These are phyloP conservation scores for Falco biarmicus DNA, from an alignment of 2,797 vertebrate genomes.

Conservation along the genomic window DNA sequence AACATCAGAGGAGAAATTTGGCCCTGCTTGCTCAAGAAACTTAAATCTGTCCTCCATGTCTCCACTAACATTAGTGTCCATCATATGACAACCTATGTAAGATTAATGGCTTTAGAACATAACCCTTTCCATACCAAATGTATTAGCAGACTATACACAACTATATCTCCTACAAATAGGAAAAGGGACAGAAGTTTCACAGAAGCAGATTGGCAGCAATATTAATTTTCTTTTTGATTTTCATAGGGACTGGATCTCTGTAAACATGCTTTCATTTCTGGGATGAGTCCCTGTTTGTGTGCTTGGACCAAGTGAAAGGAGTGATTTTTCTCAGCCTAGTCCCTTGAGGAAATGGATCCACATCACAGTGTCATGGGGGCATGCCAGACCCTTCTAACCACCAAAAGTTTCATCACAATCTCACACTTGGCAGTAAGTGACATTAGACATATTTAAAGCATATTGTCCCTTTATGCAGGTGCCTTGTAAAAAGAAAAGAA, in stretches of 20 bases:
- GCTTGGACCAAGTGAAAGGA: background rate
- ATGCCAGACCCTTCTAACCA: background rate
- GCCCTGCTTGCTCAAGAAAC: slow-evolving; percentile 41
- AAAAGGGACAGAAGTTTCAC: background rate
- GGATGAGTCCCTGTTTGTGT: background rate
- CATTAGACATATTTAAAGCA: background rate
- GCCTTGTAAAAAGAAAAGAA: background rate
- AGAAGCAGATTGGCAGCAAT: background rate
- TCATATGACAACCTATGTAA: background rate
- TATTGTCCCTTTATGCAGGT: background rate
- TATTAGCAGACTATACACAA: background rate
- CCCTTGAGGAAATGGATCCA: background rate
- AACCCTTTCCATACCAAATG: background rate
- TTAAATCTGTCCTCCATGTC: slow-evolving; percentile 14
- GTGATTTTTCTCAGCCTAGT: background rate
- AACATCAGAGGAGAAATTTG: slow-evolving; percentile 56
- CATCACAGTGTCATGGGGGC: background rate
- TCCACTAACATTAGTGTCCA: slow-evolving; percentile 10
- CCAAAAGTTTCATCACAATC: background rate
- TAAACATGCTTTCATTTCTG: background rate
- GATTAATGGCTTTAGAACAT: slow-evolving; percentile 27
- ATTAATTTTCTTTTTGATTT: background rate
- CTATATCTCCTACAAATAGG: background rate
- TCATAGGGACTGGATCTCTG: background rate
- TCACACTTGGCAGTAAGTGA: background rate